Conservation (phyloP, 2,113 vertebrate genomes). For the Monopterus albus region DNA sequence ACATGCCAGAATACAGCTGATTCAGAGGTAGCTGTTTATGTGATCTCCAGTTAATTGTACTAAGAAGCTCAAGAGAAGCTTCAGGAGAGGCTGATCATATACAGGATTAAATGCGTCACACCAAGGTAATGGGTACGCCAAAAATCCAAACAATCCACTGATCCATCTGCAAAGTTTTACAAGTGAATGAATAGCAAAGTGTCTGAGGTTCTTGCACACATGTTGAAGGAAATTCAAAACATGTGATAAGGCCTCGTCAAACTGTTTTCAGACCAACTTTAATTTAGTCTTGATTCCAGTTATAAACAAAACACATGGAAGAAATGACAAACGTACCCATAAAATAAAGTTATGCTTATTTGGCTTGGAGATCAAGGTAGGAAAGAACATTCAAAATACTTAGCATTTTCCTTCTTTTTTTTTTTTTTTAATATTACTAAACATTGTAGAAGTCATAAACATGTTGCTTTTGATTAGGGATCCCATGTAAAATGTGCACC, state of each 20-base stretch:
- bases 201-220: constrained; percentile 22
- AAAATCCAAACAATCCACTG: constrained; percentile 15
- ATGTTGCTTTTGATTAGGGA: not conserved
- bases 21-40: constrained; percentile 1
- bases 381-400: not conserved
- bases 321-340: not conserved
- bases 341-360: not conserved
- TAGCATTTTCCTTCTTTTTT: not conserved
- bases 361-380: not conserved
- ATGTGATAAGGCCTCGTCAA: constrained; percentile 26
- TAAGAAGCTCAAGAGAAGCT: constrained; percentile 5
- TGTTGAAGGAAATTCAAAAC: constrained; percentile 45
- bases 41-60: constrained; percentile 8
- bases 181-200: constrained; percentile 23
- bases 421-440: not conserved
- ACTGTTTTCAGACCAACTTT: constrained; percentile 12
- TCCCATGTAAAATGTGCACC: too few relatives aligned
- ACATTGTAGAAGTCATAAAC: not conserved
- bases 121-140: not conserved
- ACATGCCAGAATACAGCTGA: not conserved
- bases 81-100: not conserved
- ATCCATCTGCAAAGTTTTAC: constrained; percentile 47
- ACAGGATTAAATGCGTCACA: constrained; percentile 3
- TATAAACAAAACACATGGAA: constrained; percentile 14
- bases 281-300: not conserved